Evolutionary conservation across 2,888 invertebrate genomes (phyloP), one percentile per base, ranked within the genome.

Genomic region (Polyploca ridens): DNA sequence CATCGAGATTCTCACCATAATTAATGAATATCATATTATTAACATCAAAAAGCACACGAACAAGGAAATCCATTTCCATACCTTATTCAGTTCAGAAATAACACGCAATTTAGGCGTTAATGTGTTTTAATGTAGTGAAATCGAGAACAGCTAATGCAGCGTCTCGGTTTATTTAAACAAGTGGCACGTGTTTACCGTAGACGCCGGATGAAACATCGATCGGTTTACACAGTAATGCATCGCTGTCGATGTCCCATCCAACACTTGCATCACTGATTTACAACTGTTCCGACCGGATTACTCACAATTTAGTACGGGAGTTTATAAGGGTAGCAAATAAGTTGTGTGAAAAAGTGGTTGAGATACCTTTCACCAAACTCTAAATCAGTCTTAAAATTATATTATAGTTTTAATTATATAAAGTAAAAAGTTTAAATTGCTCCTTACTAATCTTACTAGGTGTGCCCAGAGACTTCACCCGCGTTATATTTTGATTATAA

Each of bases 51-150:
- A 70, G 71, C 71, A 63, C 59, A 69, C 66, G 63, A 71, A 72
- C 70, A 66, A 73, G 74, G 76, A 78, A 76, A 72, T 73, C 66
- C 63, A 69, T 65, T 66, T 66, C 62, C 68, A 82, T 79, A 78
- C 81, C 81, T 80, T 83, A 84, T 84, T 82, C 76, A 85, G 85
- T 83, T 87, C 85, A 87, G 79, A 90, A 91, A 91, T 91, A 91
- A 89, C 89, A 86, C 77, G 82, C 80, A 87, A 87, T 87, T 87
- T 82, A 81, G 87, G 91, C 91, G 91, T 91, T 93, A 93, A 92
- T 91, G 93, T 89, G 91, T 92, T 92, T 90, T 92, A 92, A 93
- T 92, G 92, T 90, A 89, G 89, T 93, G 92, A 87, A 92, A 93
- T 90, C 90, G 93, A 92, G 92, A 91, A 83, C 88, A 84, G 90